Base-by-base conservation (phyloP, 2,797 vertebrate species). In the Simalia tracyae region DNA sequence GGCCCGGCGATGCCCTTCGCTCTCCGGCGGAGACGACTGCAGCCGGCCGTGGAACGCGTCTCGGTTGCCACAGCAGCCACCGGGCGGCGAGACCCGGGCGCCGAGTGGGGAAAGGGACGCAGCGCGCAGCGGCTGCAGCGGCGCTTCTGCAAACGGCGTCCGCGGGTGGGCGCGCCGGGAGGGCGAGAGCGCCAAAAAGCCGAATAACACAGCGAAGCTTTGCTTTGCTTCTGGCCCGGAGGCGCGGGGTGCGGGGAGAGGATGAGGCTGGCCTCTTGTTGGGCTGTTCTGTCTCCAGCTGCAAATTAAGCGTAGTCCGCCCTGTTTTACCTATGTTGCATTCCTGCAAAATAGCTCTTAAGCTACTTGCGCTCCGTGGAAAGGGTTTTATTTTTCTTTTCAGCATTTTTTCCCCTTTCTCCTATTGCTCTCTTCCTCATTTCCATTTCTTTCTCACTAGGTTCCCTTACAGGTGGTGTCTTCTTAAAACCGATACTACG, bases 21-120 rank as follows among this genome's bases (percentile, higher is more conserved):
- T 6, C 12, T 56, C 1, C 6, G 68, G 42, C 2, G 22, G 19
- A 7, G 28, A 5, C 4, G 2, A 2, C 4, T 56, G 36, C 2
- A 17, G 42, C 31, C 56, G 22, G 12, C 26, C 1, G 64, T 10
- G 26, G 28, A 31, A 24, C 1, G 54, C 46, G 17, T 19, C 9
- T 50, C 61, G 1, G 92, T 93, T 89, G 92, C 81, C 87, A 86
- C 17, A 56, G 92, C 28, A 86, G 89, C 92, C 72, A 46, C 36
- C 4, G 1, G 56, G 3, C 68, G 12, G 63, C 88, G 14, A 24
- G 72, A 36, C 8, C 54, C 66, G 6, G 26, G 24, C 22, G 9
- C 24, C 1, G 10, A 36, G 5, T 4, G 0, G 24, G n/a, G 46
- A 31, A 63, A 54, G 9, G 15, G 9, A 66, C 2, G 9, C 26